A percentile compares a stretch with the other conserved stretches of the same genome.
These are phyloP conservation scores for Agrenia bidenticulata DNA, from an alignment of 2,888 invertebrate species.

Conservation along the genomic window DNA sequence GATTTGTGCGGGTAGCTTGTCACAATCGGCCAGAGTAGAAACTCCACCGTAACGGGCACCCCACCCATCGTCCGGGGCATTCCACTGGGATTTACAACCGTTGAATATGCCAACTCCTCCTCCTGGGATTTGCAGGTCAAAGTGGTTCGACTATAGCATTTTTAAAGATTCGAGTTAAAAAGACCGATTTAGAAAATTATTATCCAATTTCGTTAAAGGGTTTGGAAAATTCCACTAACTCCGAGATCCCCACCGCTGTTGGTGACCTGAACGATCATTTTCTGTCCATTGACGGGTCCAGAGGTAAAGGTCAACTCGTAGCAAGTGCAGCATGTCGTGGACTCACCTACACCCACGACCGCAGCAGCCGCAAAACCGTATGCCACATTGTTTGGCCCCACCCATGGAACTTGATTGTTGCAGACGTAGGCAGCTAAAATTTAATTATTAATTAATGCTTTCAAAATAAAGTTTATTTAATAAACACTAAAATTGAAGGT, in stretches of 20 bases:
- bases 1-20: conserved; percentile 29
- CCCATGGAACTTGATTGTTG: conserved; percentile 31
- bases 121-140: conserved; percentile 41
- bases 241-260: conserved; percentile 40
- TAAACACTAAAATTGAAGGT: no score
- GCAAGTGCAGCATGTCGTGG: conserved; percentile 36
- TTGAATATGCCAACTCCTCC: conserved; percentile 41
- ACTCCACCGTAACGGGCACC: conserved; percentile 30
- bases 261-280: conserved; percentile 38
- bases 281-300: conserved; percentile 30
- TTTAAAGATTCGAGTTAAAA: neutral
- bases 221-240: no score
- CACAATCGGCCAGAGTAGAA: conserved; percentile 22
- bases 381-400: conserved; percentile 22
- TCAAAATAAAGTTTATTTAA: no score
- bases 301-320: conserved; percentile 36
- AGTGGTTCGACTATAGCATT: conserved; percentile 22
- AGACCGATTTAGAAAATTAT: neutral
- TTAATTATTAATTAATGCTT: no score
- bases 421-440: conserved; percentile 27
- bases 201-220: no score
- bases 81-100: conserved; percentile 39
- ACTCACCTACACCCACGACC: conserved; percentile 24
- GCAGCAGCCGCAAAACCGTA: conserved; percentile 32
- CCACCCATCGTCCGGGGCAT: conserved; percentile 31